Evolutionary conservation across 2,113 vertebrate genomes (phyloP).

Genomic region (Entelurus aequoreus): DNA sequence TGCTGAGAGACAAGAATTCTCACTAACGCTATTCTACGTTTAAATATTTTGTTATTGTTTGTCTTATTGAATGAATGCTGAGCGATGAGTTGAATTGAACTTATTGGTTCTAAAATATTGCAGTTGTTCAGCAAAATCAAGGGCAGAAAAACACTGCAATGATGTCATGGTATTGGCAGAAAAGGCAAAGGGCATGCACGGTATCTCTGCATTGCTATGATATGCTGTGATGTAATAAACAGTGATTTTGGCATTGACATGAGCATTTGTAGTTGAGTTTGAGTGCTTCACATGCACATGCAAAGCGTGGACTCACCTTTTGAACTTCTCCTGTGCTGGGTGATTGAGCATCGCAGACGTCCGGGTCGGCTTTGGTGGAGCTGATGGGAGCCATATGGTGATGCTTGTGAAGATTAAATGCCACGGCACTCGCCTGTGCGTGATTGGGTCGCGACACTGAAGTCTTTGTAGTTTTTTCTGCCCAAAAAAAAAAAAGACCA

Average conservation of each 20-base stretch:
- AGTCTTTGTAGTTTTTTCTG: constrained; percentile 1
- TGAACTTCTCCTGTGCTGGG: constrained; percentile 41
- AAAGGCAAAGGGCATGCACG: no score
- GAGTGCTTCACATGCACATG: neutral
- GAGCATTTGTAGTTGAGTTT: neutral
- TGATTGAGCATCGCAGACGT: constrained; percentile 43
- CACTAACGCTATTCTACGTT: neutral
- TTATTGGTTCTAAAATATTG: no score
- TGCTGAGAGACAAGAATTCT: neutral
- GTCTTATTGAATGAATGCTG: neutral
- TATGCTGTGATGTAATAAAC: no score
- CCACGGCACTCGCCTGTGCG: constrained; percentile 7
- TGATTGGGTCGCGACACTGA: constrained; percentile 5
- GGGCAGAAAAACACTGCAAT: no score
- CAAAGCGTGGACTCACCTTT: constrained; percentile 26
- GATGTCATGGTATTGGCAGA: no score
- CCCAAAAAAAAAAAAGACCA: constrained; percentile 2
- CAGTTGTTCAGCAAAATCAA: neutral
- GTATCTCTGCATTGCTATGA: no score
- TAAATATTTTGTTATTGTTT: neutral
- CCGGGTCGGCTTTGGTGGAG: constrained; percentile 54
- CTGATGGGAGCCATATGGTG: constrained; percentile 67
- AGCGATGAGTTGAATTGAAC: no score
- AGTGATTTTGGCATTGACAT: neutral
- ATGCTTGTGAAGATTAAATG: constrained; percentile 46